phyloP scores from a whole-genome alignment of 2,113 vertebrate genomes.

The Tupaia chinensis region DNA sequence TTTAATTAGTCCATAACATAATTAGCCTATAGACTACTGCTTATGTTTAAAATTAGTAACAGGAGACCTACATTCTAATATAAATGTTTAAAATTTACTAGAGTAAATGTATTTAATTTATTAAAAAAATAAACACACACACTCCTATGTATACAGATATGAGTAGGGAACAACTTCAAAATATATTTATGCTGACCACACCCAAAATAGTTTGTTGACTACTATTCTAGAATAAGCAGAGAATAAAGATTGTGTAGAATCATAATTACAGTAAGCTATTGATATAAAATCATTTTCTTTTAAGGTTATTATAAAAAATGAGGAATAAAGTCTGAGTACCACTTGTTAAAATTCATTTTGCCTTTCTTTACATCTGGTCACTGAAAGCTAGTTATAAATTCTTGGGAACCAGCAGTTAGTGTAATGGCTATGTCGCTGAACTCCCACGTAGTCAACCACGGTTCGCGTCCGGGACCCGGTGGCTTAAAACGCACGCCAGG shows the following conservation, averaged over 20 bases:
- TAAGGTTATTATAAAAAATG: background rate
- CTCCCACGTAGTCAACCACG: no score
- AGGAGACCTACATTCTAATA: no score
- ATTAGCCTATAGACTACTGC: background rate
- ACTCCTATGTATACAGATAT: background rate
- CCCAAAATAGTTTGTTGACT: background rate
- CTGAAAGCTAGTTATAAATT: background rate
- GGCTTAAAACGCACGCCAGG: no score
- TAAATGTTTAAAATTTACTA: background rate
- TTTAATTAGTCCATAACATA: background rate
- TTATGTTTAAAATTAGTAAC: background rate
- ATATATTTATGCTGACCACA: background rate
- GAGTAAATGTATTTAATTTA: background rate
- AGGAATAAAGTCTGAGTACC: background rate
- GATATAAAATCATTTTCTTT: background rate
- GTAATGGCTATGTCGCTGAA: no score
- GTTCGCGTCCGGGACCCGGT: no score
- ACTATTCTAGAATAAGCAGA: background rate
- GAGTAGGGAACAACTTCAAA: background rate
- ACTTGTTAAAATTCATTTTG: background rate
- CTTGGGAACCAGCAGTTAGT: no score
- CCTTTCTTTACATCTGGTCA: background rate
- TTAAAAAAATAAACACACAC: background rate
- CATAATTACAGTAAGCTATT: background rate
- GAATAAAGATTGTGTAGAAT: background rate